These are phyloP conservation scores for Drosophila siamana DNA, from an alignment of 2,888 invertebrate genomes.

Conservation along the genomic window DNA sequence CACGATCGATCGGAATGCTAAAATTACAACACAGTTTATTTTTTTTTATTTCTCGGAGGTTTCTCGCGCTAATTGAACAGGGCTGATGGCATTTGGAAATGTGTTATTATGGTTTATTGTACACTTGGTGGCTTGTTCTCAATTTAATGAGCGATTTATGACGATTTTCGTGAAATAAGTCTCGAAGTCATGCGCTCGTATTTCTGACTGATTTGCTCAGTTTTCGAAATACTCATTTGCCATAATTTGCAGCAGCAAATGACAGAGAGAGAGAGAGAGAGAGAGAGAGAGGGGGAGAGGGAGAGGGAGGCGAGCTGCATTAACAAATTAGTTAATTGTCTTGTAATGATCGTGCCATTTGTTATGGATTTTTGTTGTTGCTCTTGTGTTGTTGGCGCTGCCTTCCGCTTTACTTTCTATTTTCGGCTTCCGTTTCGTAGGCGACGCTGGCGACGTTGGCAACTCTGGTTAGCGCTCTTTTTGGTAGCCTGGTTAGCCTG, in stretches of 20 bases:
- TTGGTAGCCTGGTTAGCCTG: constrained; percentile 20
- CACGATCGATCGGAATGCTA: too few species aligned
- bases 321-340: constrained; percentile 19
- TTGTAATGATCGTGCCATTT: neutral
- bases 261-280: too few species aligned
- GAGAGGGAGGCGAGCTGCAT: too few species aligned
- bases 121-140: neutral
- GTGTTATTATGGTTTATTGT: neutral
- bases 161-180: neutral
- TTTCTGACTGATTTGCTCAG: neutral
- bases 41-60: too few species aligned
- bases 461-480: constrained; percentile 8
- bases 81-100: neutral
- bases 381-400: neutral
- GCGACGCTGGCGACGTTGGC: constrained; percentile 1
- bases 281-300: too few species aligned
- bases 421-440: neutral
- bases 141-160: neutral
- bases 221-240: neutral
- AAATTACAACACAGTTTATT: too few species aligned
- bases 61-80: too few species aligned
- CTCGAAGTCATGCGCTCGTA: neutral
- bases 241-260: constrained; percentile 21
- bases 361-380: neutral
- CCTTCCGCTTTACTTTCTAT: constrained; percentile 1